Evolutionary conservation across 2,797 vertebrate genomes (phyloP).

Genomic region (Cuniculus paca): DNA sequence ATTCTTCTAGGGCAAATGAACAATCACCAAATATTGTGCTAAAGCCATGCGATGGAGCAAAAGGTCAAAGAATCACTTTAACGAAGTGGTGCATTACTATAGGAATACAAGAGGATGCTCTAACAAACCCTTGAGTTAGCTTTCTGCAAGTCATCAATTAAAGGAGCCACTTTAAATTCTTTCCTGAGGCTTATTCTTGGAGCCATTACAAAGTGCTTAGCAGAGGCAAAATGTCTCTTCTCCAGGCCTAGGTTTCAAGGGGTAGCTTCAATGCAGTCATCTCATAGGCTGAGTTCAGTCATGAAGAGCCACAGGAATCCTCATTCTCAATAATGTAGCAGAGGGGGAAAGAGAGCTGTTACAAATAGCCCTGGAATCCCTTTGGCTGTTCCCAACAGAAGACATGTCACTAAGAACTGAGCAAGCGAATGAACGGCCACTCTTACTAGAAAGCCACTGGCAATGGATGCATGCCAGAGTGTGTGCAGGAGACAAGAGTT

Average conservation of each 20-base stretch:
- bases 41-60: background rate
- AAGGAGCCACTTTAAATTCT: slow-evolving; percentile 49
- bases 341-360: slow-evolving; percentile 69
- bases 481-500: slow-evolving; percentile 81
- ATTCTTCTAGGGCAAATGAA: slow-evolving; percentile 58
- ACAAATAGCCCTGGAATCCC: slow-evolving; percentile 75
- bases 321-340: slow-evolving; percentile 48
- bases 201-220: slow-evolving; percentile 69
- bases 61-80: slow-evolving; percentile 1
- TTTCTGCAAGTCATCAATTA: slow-evolving; percentile 52
- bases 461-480: slow-evolving; percentile 85
- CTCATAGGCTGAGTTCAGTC: slow-evolving; percentile 57
- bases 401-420: slow-evolving; percentile 75
- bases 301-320: slow-evolving; percentile 69
- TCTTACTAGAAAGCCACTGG: slow-evolving; percentile 82
- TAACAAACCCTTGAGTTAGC: slow-evolving; percentile 1
- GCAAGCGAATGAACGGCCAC: slow-evolving; percentile 83
- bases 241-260: slow-evolving; percentile 53
- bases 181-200: slow-evolving; percentile 67
- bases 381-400: slow-evolving; percentile 80
- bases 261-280: slow-evolving; percentile 70
- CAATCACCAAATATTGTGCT: background rate
- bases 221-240: slow-evolving; percentile 28
- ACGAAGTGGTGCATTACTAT: background rate
- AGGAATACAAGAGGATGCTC: slow-evolving; percentile 68